These are phyloP conservation scores for Sceloporus undulatus DNA, from an alignment of 2,113 vertebrate species.

Conservation along the genomic window DNA sequence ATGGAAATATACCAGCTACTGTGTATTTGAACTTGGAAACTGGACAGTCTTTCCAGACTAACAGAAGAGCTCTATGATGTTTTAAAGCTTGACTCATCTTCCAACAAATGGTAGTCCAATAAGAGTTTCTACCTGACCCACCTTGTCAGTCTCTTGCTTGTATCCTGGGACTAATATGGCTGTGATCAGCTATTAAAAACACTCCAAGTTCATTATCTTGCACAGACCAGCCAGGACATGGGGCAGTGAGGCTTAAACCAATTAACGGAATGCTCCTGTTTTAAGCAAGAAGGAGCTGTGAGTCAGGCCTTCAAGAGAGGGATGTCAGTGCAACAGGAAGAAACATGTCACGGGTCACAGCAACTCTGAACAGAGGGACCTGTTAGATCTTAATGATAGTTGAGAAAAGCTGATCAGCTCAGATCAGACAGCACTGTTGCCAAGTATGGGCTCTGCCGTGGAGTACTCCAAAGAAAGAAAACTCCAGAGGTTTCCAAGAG, in stretches of 20 bases:
- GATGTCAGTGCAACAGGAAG: constrained; percentile 54
- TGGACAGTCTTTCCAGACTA: not conserved
- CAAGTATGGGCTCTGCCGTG: constrained; percentile 24
- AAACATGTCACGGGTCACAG: constrained; percentile 68
- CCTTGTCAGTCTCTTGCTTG: constrained; percentile 36
- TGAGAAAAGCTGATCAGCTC: constrained; percentile 6
- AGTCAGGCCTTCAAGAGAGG: constrained; percentile 53
- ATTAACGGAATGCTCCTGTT: constrained; percentile 69
- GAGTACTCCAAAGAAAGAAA: not conserved
- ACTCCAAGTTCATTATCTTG: constrained; percentile 66
- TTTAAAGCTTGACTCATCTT: constrained; percentile 21
- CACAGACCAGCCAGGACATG: constrained; percentile 61
- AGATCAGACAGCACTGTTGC: constrained; percentile 23
- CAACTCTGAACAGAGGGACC: constrained; percentile 53
- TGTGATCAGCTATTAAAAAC: constrained; percentile 54
- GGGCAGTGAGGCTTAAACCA: constrained; percentile 71
- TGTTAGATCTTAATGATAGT: constrained; percentile 52
- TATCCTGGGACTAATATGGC: constrained; percentile 17
- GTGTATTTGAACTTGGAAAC: not conserved
- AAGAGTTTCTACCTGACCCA: constrained; percentile 31
- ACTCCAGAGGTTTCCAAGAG: constrained; percentile 1
- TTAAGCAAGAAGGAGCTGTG: constrained; percentile 60
- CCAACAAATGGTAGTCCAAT: constrained; percentile 22
- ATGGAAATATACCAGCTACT: not conserved
- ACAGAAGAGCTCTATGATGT: constrained; percentile 5